Conservation (phyloP, 2,797 vertebrate genomes). For the Rhodeus uyekii region DNA sequence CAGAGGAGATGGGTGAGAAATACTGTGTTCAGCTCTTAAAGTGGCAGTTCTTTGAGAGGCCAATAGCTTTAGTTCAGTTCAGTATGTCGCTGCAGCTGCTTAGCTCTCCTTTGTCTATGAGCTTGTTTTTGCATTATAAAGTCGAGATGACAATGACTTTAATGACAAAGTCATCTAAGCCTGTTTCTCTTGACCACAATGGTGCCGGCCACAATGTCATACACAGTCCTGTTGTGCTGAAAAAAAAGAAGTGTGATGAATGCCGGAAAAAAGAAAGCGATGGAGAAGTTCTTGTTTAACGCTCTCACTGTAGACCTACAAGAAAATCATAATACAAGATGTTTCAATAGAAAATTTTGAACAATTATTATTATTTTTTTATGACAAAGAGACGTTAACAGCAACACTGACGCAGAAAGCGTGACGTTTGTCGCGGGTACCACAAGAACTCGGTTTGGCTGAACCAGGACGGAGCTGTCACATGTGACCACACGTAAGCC, state of each 20-base stretch:
- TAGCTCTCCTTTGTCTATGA: not conserved
- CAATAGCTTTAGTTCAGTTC: conserved; percentile 28
- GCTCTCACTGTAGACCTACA: conserved; percentile 93
- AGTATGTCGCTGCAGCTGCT: not conserved
- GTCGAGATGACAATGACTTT: not conserved
- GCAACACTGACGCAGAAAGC: conserved; percentile 90
- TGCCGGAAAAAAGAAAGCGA: conserved; percentile 97
- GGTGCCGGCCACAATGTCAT: conserved; percentile 97
- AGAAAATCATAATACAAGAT: conserved; percentile 28
- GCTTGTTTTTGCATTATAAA: conserved; percentile 4
- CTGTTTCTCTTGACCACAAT: conserved; percentile 94
- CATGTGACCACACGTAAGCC: conserved; percentile 94
- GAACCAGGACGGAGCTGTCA: conserved; percentile 91
- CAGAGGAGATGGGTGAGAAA: conserved; percentile 24
- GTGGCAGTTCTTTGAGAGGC: not conserved
- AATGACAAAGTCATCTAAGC: conserved; percentile 81
- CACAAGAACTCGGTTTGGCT: conserved; percentile 92
- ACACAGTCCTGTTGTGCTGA: conserved; percentile 98
- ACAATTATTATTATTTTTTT: not conserved
- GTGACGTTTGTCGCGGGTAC: conserved; percentile 95
- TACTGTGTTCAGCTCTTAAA: conserved; percentile 8
- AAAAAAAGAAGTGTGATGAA: conserved; percentile 98
- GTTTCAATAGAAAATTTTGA: not conserved
- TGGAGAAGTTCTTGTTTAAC: conserved; percentile 99
- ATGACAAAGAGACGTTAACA: not conserved